Conservation (phyloP, 2,113 vertebrate genomes). For the Piliocolobus tephrosceles region DNA sequence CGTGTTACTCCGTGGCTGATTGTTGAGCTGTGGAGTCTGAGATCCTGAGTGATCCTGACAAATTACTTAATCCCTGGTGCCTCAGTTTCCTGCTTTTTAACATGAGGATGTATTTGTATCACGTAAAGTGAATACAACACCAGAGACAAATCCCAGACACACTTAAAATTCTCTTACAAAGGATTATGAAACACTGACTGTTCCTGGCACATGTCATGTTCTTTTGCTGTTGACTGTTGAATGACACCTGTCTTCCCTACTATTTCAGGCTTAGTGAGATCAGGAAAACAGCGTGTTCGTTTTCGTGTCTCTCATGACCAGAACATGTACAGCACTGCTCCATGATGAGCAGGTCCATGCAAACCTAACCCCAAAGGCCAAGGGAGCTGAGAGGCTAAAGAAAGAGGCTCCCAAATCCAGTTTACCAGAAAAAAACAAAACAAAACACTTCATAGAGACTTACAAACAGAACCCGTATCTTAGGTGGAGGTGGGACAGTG, state of each 20-base stretch:
- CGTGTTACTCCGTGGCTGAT: rapidly evolving
- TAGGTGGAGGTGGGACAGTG: no score
- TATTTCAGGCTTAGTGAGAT: rapidly evolving
- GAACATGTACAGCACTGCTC: not conserved
- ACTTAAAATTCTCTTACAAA: not conserved
- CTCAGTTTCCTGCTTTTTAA: not conserved
- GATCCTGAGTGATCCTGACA: not conserved
- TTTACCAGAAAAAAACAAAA: no score
- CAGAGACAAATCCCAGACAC: not conserved
- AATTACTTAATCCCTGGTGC: not conserved
- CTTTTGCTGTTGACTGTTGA: not conserved
- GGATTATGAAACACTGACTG: no score
- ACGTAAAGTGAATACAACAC: not conserved
- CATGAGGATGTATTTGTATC: not conserved
- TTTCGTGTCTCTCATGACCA: not conserved
- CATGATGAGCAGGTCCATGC: no score
- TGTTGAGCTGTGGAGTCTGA: not conserved
- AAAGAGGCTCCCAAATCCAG: no score
- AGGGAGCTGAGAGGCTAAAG: no score
- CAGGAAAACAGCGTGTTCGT: rapidly evolving
- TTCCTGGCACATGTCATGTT: rapidly evolving
- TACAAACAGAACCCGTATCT: no score
- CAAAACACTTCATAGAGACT: no score
- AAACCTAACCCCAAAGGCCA: no score
- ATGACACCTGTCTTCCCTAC: rapidly evolving